phyloP scores from a whole-genome alignment of 2,797 vertebrate species.

The Tiaroga cobitis region DNA sequence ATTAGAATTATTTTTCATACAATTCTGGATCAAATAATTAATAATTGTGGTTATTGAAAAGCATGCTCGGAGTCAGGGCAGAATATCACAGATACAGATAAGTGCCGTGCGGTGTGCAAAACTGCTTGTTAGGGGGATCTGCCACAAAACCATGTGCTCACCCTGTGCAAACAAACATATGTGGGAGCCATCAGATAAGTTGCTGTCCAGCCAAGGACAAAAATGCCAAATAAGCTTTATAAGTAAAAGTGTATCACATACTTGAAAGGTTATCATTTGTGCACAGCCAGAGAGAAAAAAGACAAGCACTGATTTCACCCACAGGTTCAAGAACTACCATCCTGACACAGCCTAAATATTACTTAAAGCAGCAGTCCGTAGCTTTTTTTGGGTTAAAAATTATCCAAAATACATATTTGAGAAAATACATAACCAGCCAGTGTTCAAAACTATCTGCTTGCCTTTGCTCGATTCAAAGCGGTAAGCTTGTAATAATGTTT shows the following conservation, averaged over 20 bases:
- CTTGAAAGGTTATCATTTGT: too few species aligned
- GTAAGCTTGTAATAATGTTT: too few species aligned
- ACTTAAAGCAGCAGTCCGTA: too few species aligned
- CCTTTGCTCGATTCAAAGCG: too few species aligned
- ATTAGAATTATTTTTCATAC: not conserved
- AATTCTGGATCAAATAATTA: not conserved
- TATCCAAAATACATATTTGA: too few species aligned
- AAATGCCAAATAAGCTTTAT: not conserved
- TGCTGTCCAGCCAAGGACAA: not conserved
- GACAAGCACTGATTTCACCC: too few species aligned
- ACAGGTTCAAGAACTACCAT: too few species aligned
- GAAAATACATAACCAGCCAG: too few species aligned
- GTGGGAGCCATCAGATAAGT: conserved; percentile 14
- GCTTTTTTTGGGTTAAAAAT: too few species aligned
- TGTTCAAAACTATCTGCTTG: too few species aligned
- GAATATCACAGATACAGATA: not conserved
- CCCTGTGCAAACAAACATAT: not conserved
- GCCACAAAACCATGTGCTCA: not conserved
- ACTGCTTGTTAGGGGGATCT: not conserved
- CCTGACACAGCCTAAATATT: not conserved
- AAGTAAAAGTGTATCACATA: too few species aligned
- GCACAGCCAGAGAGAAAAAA: not conserved
- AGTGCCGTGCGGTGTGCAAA: not conserved
- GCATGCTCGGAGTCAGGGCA: not conserved
- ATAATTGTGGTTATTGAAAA: not conserved